phyloP scores from a whole-genome alignment of 2,888 invertebrate genomes.

The Pristionchus mayeri region DNA sequence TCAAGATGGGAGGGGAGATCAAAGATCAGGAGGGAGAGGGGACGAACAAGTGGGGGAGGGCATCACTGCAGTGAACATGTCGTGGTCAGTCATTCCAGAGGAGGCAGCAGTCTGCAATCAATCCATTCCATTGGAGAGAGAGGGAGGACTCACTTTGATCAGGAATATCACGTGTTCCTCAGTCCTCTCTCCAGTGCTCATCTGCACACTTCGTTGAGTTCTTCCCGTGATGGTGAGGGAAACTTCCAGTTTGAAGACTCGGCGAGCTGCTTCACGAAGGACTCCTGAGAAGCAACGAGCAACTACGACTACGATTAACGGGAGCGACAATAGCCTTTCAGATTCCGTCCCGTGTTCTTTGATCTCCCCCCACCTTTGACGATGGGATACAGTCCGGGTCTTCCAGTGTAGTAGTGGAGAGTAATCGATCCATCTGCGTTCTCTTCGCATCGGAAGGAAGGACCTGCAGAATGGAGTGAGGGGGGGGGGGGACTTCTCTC shows the following conservation, averaged over 20 bases:
- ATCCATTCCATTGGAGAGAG: too few species aligned
- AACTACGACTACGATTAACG: too few species aligned
- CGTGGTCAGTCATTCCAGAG: conserved; percentile 34
- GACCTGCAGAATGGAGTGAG: conserved; percentile 77
- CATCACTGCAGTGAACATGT: background rate
- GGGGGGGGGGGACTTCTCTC: too few species aligned
- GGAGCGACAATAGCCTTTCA: background rate
- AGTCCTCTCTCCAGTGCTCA: conserved; percentile 80
- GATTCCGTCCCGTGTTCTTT: background rate
- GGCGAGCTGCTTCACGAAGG: conserved; percentile 94
- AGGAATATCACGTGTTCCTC: conserved; percentile 73
- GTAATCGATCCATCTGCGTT: conserved; percentile 89
- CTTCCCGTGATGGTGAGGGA: conserved; percentile 89
- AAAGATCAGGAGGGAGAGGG: too few species aligned
- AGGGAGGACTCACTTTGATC: conserved; percentile 59
- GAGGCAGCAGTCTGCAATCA: background rate
- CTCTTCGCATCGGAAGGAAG: conserved; percentile 93
- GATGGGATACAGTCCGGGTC: conserved; percentile 92
- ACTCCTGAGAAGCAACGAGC: conserved; percentile 84
- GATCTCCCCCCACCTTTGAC: conserved; percentile 81
- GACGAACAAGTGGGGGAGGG: conserved; percentile 25
- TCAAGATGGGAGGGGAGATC: background rate
- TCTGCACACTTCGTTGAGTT: conserved; percentile 82
- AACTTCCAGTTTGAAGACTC: conserved; percentile 91
- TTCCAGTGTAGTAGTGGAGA: conserved; percentile 94